These are phyloP conservation scores for Clarias gariepinus DNA, from an alignment of 2,113 vertebrate species.

Conservation along the genomic window DNA sequence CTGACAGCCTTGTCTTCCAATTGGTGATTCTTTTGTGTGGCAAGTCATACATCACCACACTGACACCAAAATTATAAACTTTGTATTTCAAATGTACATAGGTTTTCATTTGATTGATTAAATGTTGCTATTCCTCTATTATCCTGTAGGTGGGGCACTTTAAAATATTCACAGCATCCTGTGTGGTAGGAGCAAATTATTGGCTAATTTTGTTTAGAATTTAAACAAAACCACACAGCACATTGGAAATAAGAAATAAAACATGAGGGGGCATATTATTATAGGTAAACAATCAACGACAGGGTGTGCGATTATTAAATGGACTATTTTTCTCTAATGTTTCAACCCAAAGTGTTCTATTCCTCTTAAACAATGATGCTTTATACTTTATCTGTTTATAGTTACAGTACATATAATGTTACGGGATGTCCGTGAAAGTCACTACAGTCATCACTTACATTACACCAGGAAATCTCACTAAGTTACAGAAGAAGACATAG, in stretches of 20 bases:
- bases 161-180: no score
- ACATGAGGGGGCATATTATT: not conserved
- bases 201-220: no score
- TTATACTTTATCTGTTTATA: not conserved
- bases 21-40: no score
- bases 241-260: not conserved
- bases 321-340: not conserved
- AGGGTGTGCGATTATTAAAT: not conserved
- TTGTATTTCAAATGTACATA: no score
- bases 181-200: no score
- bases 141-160: no score
- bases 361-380: not conserved
- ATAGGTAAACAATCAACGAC: not conserved
- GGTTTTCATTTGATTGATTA: no score
- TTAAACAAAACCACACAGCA: no score
- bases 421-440: not conserved
- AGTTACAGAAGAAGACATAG: no score
- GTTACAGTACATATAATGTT: not conserved
- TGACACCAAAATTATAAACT: no score
- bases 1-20: conserved; percentile 30
- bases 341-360: not conserved
- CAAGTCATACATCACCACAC: no score
- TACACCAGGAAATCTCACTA: not conserved
- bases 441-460: not conserved
- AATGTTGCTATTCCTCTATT: no score